Evolutionary conservation across 2,113 vertebrate genomes (phyloP).

Genomic region (Chroicocephalus ridibundus): DNA sequence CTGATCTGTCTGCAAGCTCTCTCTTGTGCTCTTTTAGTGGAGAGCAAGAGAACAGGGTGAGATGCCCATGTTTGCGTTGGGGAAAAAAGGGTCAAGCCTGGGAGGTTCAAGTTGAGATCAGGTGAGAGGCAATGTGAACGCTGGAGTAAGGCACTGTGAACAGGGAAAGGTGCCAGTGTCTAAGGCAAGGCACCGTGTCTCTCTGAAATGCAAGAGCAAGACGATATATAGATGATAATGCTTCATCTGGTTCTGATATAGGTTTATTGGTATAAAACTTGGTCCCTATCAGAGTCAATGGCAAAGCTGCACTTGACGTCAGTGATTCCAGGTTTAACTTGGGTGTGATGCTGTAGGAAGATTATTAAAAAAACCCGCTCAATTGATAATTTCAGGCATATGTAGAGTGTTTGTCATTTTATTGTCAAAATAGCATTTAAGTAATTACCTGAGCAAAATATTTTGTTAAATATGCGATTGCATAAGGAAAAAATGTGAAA

Average conservation of each 20-base stretch:
- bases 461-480: background rate
- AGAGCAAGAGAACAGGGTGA: background rate
- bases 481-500: background rate
- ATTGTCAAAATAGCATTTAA: background rate
- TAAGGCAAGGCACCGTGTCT: background rate
- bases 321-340: background rate
- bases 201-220: background rate
- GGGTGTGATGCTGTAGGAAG: background rate
- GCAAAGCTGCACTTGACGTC: background rate
- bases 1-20: too few relatives aligned
- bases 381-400: background rate
- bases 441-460: background rate
- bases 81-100: too few relatives aligned
- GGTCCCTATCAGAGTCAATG: rapidly evolving
- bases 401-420: background rate
- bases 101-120: background rate
- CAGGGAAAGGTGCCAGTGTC: background rate
- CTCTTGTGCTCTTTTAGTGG: background rate
- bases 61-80: rapidly evolving
- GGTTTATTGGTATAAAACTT: background rate
- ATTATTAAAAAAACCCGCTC: background rate
- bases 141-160: background rate
- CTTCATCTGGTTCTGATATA: background rate
- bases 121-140: background rate
- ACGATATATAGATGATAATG: background rate